Percentiles rank a stretch among this genome's conserved stretches.
These are phyloP conservation scores for Chironomus tepperi DNA, from an alignment of 1,140 invertebrate genomes.

Conservation along the genomic window DNA sequence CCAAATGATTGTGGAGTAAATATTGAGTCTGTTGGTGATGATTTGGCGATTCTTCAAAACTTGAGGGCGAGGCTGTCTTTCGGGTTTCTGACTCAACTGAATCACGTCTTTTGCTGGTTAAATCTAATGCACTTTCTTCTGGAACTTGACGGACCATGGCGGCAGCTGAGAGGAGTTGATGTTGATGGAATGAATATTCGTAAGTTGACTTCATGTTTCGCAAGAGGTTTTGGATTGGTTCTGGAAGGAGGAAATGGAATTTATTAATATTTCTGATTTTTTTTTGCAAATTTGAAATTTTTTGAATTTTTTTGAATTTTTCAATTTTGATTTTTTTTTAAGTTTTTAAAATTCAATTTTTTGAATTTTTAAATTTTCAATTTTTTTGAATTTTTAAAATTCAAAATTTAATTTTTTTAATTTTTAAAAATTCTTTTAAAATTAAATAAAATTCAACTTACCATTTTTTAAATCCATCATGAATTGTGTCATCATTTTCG, in stretches of 20 bases:
- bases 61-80: slow-evolving; percentile 38
- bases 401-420: background rate
- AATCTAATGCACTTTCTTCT: slow-evolving; percentile 28
- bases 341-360: background rate
- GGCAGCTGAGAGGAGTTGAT: slow-evolving; percentile 28
- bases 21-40: slow-evolving; percentile 29
- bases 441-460: slow-evolving; percentile 29
- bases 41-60: slow-evolving; percentile 30
- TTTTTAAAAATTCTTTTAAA: too few species aligned
- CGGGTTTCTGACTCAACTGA: slow-evolving; percentile 37
- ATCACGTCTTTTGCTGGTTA: slow-evolving; percentile 32
- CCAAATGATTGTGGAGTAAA: slow-evolving; percentile 29
- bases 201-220: background rate
- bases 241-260: background rate
- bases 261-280: background rate
- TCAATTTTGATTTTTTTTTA: background rate
- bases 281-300: background rate
- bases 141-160: slow-evolving; percentile 27
- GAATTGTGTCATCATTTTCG: slow-evolving; percentile 36
- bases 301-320: background rate
- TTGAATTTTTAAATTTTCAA: background rate
- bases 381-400: background rate
- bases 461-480: slow-evolving; percentile 37
- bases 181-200: slow-evolving; percentile 28
- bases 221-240: background rate